Evolutionary conservation across 2,888 invertebrate genomes (phyloP), one percentile per base, ranked within the genome.

Genomic region (Cactoblastis cactorum): DNA sequence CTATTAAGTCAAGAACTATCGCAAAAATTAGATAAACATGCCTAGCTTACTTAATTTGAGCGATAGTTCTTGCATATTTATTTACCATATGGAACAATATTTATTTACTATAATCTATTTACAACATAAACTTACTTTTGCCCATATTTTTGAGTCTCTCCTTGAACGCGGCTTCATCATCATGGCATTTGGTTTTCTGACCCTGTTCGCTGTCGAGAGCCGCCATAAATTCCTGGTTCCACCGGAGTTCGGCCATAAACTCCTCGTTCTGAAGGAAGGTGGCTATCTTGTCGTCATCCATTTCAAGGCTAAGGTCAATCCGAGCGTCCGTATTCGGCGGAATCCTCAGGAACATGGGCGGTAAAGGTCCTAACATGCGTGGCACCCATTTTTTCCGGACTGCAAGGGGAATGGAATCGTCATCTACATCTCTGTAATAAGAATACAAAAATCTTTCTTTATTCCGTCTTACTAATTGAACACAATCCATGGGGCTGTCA

Each of bases 231-330:
- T 96, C 96, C 74, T 95, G 94, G 77, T 97, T 96, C 92, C 94
- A 94, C 52, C 95, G 90, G 32, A 97, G 83, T 70, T 97, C 96
- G 39, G 94, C 93, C 92, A 97, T 94, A 65, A 97, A 97, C 79
- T 97, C 97, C 71, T 96, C 95, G 69, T 97, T 97, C 77, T 97
- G 97, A 51, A 97, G 87, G 79, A 96, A 94, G 56, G 96, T 91
- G 0, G 97, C 97, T 57, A 96, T 94, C 58, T 94, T 91, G 73
- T 97, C 96, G 72, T 97, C 97, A 58, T 97, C 96, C 70, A 96
- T 90, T 61, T 95, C 94, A 4, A 88, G 63, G 56, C 84, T 88
- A 1, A 88, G 72, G 62, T 89, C 89, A 59, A 88, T 83, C 54
- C 86, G 71, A 0, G 84, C 87, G 51, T 92, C 92, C 15, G 84